A percentile compares a stretch with the other conserved stretches of the same genome.
Evolutionary conservation across 2,888 invertebrate species (phyloP).

Genomic region (Bellardia bayeri): DNA sequence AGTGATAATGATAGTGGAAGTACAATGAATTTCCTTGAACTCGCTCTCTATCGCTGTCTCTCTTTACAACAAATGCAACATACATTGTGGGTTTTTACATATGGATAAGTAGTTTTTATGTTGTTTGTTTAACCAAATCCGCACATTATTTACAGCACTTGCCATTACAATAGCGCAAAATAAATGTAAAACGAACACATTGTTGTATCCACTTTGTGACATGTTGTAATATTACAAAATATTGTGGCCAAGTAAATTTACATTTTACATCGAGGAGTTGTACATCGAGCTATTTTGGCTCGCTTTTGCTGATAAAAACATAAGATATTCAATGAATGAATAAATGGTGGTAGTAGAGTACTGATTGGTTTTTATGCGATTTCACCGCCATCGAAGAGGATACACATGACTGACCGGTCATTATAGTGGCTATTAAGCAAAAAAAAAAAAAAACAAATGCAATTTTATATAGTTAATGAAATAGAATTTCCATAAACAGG

Average conservation of each 20-base stretch:
- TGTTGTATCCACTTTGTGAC: slow-evolving; percentile 40
- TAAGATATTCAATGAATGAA: background rate
- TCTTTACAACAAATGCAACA: slow-evolving; percentile 18
- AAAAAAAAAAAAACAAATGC: slow-evolving; percentile 13
- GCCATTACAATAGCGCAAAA: slow-evolving; percentile 31
- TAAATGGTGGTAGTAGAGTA: slow-evolving; percentile 39
- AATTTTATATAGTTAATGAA: slow-evolving; percentile 18
- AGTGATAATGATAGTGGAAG: slow-evolving; percentile 61
- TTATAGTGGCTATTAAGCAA: slow-evolving; percentile 52
- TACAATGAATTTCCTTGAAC: slow-evolving; percentile 68
- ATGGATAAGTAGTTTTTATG: background rate
- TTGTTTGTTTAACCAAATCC: slow-evolving; percentile 56
- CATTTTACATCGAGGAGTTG: slow-evolving; percentile 39
- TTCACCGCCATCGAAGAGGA: slow-evolving; percentile 22
- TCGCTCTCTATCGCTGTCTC: slow-evolving; percentile 20
- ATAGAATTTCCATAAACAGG: slow-evolving; percentile 24
- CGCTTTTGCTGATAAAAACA: slow-evolving; percentile 28
- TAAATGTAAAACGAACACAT: background rate
- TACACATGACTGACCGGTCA: slow-evolving; percentile 63
- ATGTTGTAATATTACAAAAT: slow-evolving; percentile 34
- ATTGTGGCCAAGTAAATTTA: slow-evolving; percentile 39
- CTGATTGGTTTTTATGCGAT: slow-evolving; percentile 43
- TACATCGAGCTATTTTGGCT: background rate
- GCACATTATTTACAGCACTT: slow-evolving; percentile 65
- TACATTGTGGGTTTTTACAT: slow-evolving; percentile 29